Percentiles rank a stretch among this genome's conserved stretches.
Conservation (phyloP, 2,113 vertebrate species). For the Poeciliopsis prolifica region DNA sequence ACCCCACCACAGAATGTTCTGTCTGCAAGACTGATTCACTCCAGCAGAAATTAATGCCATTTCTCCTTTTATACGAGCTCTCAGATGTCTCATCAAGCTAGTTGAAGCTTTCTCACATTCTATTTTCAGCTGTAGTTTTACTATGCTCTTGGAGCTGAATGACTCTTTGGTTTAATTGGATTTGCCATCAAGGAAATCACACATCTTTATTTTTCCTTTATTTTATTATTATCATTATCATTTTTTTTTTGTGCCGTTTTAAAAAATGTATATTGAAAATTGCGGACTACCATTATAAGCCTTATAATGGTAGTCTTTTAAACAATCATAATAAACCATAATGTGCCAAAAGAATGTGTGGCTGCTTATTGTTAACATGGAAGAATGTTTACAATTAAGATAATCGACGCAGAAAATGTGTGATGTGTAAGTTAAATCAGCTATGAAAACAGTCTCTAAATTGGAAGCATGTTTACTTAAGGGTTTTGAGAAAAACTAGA, state of each 20-base stretch:
- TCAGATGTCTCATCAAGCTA: constrained; percentile 45
- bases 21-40: constrained; percentile 48
- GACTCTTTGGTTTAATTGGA: not conserved
- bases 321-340: no score
- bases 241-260: not conserved
- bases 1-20: constrained; percentile 31
- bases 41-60: constrained; percentile 55
- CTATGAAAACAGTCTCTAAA: no score
- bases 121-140: constrained; percentile 35
- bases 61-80: constrained; percentile 44
- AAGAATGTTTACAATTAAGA: no score
- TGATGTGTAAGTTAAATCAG: no score
- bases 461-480: no score
- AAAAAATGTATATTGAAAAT: not conserved
- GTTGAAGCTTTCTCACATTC: constrained; percentile 29
- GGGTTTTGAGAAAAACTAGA: no score
- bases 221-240: no score
- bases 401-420: no score
- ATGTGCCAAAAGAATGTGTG: no score
- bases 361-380: no score
- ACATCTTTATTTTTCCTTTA: not conserved
- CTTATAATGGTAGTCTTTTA: not conserved
- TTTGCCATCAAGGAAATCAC: no score
- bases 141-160: constrained; percentile 3
- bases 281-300: not conserved